Conservation (phyloP, 1,140 invertebrate species). For the Atta colombica region DNA sequence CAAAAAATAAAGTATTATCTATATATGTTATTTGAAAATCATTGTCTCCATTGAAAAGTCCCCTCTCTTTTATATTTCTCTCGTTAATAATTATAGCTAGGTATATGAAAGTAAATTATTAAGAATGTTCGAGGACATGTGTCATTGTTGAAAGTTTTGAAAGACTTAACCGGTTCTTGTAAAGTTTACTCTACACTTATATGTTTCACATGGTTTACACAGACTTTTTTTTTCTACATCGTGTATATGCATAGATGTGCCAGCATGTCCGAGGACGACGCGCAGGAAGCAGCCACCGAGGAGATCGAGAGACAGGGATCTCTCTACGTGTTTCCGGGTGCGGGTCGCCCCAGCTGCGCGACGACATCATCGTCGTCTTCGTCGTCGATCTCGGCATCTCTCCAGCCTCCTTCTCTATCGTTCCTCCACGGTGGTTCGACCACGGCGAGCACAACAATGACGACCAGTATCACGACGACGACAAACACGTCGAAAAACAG, state of each 20-base stretch:
- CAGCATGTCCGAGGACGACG: conserved; percentile 84
- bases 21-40: background rate
- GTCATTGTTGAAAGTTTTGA: background rate
- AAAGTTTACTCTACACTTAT: background rate
- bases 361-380: conserved; percentile 13
- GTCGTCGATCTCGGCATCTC: conserved; percentile 15
- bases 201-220: background rate
- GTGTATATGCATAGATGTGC: conserved; percentile 80
- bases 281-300: conserved; percentile 81
- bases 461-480: background rate
- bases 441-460: background rate
- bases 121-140: background rate
- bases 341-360: conserved; percentile 42
- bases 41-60: background rate
- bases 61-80: background rate
- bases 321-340: conserved; percentile 83
- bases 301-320: conserved; percentile 81
- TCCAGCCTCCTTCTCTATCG: background rate
- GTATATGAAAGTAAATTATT: background rate
- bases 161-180: background rate
- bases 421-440: conserved; percentile 20
- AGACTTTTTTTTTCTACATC: background rate
- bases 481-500: conserved; percentile 29
- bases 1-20: background rate
- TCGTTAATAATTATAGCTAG: background rate